These are phyloP conservation scores for Panagrolaimus sp. DNA, from an alignment of 1,140 invertebrate species.

Conservation along the genomic window DNA sequence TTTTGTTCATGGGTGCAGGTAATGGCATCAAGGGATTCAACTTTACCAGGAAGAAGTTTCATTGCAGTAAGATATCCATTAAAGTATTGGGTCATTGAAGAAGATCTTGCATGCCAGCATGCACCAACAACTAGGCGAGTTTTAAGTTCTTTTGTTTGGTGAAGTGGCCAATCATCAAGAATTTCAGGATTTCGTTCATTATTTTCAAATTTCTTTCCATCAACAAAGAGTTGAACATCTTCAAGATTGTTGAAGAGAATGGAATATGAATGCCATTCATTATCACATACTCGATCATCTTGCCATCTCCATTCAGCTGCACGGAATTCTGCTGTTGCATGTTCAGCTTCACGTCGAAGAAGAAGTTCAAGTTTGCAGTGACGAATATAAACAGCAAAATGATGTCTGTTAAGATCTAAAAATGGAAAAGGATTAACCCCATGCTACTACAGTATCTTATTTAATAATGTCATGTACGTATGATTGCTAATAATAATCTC, in stretches of 20 bases:
- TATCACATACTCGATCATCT: conserved; percentile 80
- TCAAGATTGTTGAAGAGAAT: conserved; percentile 81
- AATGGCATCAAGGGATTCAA: conserved; percentile 41
- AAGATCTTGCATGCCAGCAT: conserved; percentile 80
- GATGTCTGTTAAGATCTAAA: conserved; percentile 79
- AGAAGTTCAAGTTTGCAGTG: conserved; percentile 91
- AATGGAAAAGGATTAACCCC: conserved; percentile 5
- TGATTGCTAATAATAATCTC: conserved; percentile 19
- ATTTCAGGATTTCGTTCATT: conserved; percentile 72
- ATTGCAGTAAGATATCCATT: conserved; percentile 47
- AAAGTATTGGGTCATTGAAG: conserved; percentile 55
- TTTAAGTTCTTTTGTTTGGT: conserved; percentile 84
- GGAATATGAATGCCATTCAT: conserved; percentile 96
- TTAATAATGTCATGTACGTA: conserved; percentile 11
- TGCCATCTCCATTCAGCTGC: conserved; percentile 97
- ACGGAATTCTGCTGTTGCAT: conserved; percentile 86
- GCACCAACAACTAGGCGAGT: conserved; percentile 88
- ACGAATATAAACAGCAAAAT: conserved; percentile 89
- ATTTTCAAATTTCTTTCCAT: conserved; percentile 77
- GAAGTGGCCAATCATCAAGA: conserved; percentile 98
- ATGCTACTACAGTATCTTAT: background rate
- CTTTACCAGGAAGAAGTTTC: conserved; percentile 44
- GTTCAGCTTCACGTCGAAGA: conserved; percentile 80
- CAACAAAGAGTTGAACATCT: conserved; percentile 63
- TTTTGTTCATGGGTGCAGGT: conserved; percentile 46